Evolutionary conservation across 2,113 vertebrate species (phyloP), one percentile per base, ranked within the genome.

Genomic region (Hystrix brachyura): DNA sequence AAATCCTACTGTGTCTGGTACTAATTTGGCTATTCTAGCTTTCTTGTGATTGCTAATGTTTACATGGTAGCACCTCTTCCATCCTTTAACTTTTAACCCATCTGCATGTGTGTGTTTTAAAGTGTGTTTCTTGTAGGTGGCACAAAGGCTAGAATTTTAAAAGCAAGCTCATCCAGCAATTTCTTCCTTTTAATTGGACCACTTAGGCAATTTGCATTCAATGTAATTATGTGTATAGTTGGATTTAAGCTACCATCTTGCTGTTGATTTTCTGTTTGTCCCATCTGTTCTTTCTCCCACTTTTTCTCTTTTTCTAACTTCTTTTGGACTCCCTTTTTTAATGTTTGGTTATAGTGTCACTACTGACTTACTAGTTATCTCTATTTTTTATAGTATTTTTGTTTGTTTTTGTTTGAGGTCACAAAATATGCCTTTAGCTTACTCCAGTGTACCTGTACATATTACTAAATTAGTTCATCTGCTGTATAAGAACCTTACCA

Each of bases 281-380:
- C 71, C 83, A 74, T 89, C 87, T 95, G 87, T 83, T 91, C 71
- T 87, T 93, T 74, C 51, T 80, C 57, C 74, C n/a, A 78, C 57
- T 92, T 90, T 93, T 65, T 57, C 57, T 76, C 76, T 84, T 87
- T 93, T 91, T 74, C 62, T 91, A 71, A 83, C 81, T 96, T 96
- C 87, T 62, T 78, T 59, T 90, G 71, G 55, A 65, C 53, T 55
- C 5, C 14, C 71, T 80, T 86, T 65, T 92, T 87, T 46, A 38
- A 65, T 84, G 43, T 87, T 92, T 76, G 93, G 46, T 69, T 91
- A 46, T 15, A 46, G 38, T 80, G 34, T 87, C 27, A 74, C 43
- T 89, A 55, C 57, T 76, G 74, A 65, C 79, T 94, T 94, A 62
- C 48, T 69, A 48, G 64, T 80, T 84, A 79, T 38, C 69, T 14